Evolutionary conservation across 2,888 invertebrate genomes (phyloP), one percentile per base, ranked within the genome.

Genomic region (Vesta saturnalis): DNA sequence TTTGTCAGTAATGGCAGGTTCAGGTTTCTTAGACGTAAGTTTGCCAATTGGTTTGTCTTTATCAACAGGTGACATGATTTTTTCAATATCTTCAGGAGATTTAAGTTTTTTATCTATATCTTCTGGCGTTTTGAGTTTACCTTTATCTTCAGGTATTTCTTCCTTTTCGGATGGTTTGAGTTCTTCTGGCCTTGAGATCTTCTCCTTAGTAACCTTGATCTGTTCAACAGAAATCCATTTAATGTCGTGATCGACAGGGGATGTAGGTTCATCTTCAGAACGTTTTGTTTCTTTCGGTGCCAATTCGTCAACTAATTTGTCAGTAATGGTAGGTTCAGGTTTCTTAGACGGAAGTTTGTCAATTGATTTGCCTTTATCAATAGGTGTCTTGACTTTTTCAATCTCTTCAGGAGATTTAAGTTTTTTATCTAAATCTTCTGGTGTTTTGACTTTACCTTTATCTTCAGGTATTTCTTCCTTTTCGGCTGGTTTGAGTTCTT

Each of bases 101-200:
- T n/a, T n/a, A n/a, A n/a, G n/a, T n/a, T n/a, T n/a, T n/a, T n/a
- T n/a, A n/a, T n/a, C n/a, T n/a, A n/a, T n/a, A n/a, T n/a, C n/a
- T n/a, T n/a, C n/a, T n/a, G n/a, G n/a, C n/a, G n/a, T n/a, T n/a
- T n/a, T n/a, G n/a, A n/a, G n/a, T n/a, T n/a, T n/a, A 18, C n/a
- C 30, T 35, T 60, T 35, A 8, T 54, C 56, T 66, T 58, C 30
- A 23, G 66, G 66, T 46, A 35, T 14, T 19, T 56, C 49, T 2
- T 60, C n/a, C n/a, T n/a, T n/a, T n/a, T n/a, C n/a, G n/a, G n/a
- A n/a, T n/a, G n/a, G n/a, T n/a, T n/a, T n/a, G n/a, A n/a, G n/a
- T n/a, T n/a, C n/a, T n/a, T n/a, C n/a, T n/a, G n/a, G n/a, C n/a
- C n/a, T n/a, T n/a, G 22, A n/a, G n/a, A n/a, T 16, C 15, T 15